Conservation (phyloP, 2,797 vertebrate species). For the Gallinago solitaria region DNA sequence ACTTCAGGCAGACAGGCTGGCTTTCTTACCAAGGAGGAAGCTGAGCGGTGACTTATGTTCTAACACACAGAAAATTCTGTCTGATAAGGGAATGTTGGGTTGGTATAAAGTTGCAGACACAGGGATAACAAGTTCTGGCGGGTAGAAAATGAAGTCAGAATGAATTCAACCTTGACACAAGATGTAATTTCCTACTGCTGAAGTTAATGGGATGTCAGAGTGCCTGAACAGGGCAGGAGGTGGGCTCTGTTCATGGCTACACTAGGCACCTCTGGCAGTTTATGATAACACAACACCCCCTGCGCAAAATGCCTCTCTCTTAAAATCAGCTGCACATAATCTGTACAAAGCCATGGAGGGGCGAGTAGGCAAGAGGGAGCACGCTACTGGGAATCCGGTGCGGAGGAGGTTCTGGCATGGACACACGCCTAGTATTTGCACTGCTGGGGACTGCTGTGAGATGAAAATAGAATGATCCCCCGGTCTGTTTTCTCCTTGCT, state of each 20-base stretch:
- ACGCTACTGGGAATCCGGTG: background rate
- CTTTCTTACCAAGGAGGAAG: background rate
- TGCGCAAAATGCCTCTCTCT: background rate
- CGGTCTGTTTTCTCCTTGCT: background rate
- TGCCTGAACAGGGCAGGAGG: background rate
- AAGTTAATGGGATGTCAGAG: background rate
- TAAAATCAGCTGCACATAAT: background rate
- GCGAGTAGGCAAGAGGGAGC: rapidly evolving
- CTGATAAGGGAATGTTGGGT: background rate
- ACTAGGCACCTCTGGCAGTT: background rate
- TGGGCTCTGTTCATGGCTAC: background rate
- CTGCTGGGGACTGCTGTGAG: background rate
- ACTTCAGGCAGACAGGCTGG: background rate
- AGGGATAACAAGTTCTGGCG: background rate
- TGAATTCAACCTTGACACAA: background rate
- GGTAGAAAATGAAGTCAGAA: background rate
- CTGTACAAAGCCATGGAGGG: background rate
- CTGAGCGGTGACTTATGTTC: background rate
- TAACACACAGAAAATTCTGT: background rate
- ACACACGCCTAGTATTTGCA: background rate
- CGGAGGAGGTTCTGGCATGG: background rate
- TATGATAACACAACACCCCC: background rate
- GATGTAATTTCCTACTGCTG: background rate
- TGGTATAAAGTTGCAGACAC: background rate
- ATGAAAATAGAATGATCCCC: background rate